Evolutionary conservation across 2,113 vertebrate species (phyloP).

Genomic region (Atrichornis clamosus): DNA sequence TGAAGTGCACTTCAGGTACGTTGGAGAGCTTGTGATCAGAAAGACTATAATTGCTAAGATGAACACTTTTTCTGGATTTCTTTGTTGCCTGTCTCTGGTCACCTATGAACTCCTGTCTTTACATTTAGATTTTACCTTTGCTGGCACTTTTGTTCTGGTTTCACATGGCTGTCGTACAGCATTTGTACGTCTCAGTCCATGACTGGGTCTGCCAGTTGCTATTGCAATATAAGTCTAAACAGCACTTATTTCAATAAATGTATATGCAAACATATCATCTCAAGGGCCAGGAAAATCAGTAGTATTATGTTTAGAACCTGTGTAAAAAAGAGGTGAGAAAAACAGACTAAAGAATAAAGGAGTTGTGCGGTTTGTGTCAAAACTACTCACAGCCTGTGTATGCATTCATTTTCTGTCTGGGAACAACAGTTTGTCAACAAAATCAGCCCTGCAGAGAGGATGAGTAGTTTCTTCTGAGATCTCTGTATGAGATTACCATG

Average conservation of each 20-base stretch:
- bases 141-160: neutral
- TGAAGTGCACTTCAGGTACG: constrained; percentile 19
- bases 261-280: neutral
- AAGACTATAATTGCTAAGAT: neutral
- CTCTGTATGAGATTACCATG: neutral
- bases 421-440: neutral
- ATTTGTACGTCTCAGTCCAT: neutral
- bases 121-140: neutral
- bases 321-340: neutral
- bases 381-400: neutral
- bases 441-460: neutral
- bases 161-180: rapidly evolving
- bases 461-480: neutral
- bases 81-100: neutral
- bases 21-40: neutral
- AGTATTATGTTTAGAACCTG: neutral
- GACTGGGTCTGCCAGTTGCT: neutral
- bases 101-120: neutral
- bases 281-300: neutral
- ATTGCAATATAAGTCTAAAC: neutral
- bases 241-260: neutral
- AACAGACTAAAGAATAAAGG: neutral
- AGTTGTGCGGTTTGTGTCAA: neutral
- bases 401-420: neutral
- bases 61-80: neutral